A percentile compares a stretch with the other conserved stretches of the same genome.
Conservation (phyloP, 1,140 invertebrate genomes). For the Lasaia peninsularis region DNA sequence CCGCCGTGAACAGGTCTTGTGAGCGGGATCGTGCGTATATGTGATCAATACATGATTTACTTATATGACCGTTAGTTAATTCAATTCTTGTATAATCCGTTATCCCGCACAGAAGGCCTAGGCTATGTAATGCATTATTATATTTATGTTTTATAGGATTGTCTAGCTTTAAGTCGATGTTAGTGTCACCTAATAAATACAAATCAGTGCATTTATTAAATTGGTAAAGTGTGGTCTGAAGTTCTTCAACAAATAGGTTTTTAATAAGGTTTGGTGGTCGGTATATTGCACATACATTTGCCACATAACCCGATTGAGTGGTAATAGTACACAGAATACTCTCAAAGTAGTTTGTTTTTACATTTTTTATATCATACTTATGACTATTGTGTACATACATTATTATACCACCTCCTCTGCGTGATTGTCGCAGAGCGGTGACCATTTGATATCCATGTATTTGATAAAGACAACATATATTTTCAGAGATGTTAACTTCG, state of each 20-base stretch:
- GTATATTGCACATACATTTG: constrained; percentile 14
- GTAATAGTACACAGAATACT: constrained; percentile 10
- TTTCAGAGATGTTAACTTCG: constrained; percentile 18
- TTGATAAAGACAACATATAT: not conserved
- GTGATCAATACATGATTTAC: constrained; percentile 21
- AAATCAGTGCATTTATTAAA: not conserved
- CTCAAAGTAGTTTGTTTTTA: constrained; percentile 15
- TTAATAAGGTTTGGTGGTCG: constrained; percentile 15
- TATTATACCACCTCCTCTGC: constrained; percentile 20
- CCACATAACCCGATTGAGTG: constrained; percentile 2
- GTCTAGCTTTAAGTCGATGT: not conserved
- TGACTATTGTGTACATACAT: constrained; percentile 17
- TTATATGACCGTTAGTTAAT: not conserved
- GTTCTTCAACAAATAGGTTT: constrained; percentile 11
- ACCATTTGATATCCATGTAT: constrained; percentile 15
- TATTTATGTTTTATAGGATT: not conserved
- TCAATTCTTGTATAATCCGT: not conserved
- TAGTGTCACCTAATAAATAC: not conserved
- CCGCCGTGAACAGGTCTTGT: constrained; percentile 14
- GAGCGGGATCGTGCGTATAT: constrained; percentile 18
- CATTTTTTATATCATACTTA: constrained; percentile 7
- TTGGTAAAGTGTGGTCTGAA: not conserved
- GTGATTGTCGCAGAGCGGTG: not conserved
- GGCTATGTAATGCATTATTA: not conserved
- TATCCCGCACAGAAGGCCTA: not conserved